Percentiles rank a stretch among this genome's conserved stretches.
phyloP scores from a whole-genome alignment of 2,113 vertebrate species.

The Copsychus sechellarum region DNA sequence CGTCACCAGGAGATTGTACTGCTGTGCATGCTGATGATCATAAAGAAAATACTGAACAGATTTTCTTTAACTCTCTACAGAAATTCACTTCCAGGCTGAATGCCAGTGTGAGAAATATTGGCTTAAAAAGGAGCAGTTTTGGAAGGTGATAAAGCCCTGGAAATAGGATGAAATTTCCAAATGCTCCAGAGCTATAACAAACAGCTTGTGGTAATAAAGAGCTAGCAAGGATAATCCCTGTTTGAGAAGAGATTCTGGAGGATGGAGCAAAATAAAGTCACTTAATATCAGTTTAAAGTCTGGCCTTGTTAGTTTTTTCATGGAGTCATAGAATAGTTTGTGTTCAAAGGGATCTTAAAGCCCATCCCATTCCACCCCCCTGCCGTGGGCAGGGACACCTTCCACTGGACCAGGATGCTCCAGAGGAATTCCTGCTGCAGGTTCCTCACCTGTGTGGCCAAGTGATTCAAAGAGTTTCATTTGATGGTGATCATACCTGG shows the following conservation, averaged over 20 bases:
- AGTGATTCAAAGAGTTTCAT: background rate
- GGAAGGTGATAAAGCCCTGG: constrained; percentile 13
- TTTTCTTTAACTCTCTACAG: background rate
- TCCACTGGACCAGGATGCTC: background rate
- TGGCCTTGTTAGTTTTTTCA: background rate
- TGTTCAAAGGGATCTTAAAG: background rate
- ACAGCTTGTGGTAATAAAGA: constrained; percentile 6
- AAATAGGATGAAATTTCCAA: constrained; percentile 1
- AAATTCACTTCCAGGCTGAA: constrained; percentile 20
- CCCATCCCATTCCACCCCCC: background rate
- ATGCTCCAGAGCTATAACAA: background rate
- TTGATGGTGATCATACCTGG: background rate
- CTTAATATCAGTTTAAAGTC: background rate
- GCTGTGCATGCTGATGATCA: background rate
- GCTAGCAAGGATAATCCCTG: background rate
- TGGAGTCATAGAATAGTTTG: background rate
- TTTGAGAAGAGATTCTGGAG: background rate
- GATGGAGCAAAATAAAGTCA: background rate
- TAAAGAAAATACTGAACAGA: background rate
- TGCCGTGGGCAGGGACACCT: background rate
- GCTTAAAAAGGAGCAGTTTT: constrained; percentile 11
- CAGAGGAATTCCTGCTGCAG: background rate
- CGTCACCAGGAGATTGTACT: background rate
- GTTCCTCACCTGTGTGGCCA: background rate
- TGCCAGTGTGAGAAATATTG: background rate